Base-by-base conservation (phyloP, 1,140 invertebrate species). In the Lepidotrigona ventralis region DNA sequence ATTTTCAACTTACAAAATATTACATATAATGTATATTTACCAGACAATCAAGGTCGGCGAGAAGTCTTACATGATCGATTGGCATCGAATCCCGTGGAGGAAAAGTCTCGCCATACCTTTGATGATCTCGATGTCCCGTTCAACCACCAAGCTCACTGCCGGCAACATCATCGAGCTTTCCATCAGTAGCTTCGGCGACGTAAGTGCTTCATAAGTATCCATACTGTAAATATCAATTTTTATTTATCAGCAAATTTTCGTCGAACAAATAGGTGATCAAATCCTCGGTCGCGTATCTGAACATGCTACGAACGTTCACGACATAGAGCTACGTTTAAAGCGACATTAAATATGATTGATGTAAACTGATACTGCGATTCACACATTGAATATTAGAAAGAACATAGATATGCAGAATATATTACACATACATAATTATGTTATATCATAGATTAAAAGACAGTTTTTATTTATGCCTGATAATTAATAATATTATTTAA, bases 101-200 rank as follows among this genome's bases (percentile, higher is more conserved):
- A 86, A 85, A 39, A 86, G 82, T 54, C 81, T 75, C 14, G 76
- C 46, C 21, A n/a, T 90, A 46, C 86, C 89, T 69, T 69, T 90
- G 33, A 83, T 91, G 46, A 84, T 91, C 3, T 78, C 81, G 11
- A 92, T 90, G 80, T 88, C 90, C 1, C 89, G 86, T 56, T 85
- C 60, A 1, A 56, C 83, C 1, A 86, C 84, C 71, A 86, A 84
- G 53, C 80, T 90, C 29, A 88, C 87, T 3, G 86, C 90, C 51
- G 87, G 90, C 81, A 87, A 81, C 81, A 84, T 90, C 46, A 74
- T 83, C 4, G 79, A 87, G 14, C 19, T 90, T 17, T 90, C 90
- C 1, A 64, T 91, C 15, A 81, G 69, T n/a, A 88, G 76, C 58
- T 92, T 92, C 81, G 87, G 84, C 46, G 76, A 86, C n/a, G 91